phyloP scores from a whole-genome alignment of 2,888 invertebrate genomes.

The Esperia sulphurella region DNA sequence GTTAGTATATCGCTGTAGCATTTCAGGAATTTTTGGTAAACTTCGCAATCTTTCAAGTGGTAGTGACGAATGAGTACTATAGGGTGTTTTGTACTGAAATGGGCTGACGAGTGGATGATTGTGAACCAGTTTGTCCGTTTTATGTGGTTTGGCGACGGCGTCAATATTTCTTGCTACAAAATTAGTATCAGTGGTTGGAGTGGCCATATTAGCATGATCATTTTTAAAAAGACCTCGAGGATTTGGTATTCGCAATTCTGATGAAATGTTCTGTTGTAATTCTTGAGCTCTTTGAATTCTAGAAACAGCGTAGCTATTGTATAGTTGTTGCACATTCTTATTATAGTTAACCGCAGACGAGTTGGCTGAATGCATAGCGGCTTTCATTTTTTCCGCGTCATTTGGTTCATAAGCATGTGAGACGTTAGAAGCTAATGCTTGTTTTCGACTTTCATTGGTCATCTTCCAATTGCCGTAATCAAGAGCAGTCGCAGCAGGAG shows the following conservation, averaged over 20 bases:
- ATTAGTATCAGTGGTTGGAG: conserved; percentile 41
- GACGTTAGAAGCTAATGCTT: conserved; percentile 61
- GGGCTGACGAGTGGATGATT: conserved; percentile 58
- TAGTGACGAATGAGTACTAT: conserved; percentile 53
- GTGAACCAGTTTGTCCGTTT: conserved; percentile 57
- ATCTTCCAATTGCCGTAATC: conserved; percentile 71
- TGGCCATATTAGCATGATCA: conserved; percentile 43
- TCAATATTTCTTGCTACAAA: conserved; percentile 50
- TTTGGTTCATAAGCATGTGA: conserved; percentile 49
- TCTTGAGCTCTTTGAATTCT: conserved; percentile 55
- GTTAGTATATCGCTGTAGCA: conserved; percentile 78
- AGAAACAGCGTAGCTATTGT: conserved; percentile 49
- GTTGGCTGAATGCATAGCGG: conserved; percentile 37
- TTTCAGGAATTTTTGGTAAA: conserved; percentile 79
- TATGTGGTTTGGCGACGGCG: conserved; percentile 47
- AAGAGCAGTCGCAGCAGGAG: conserved; percentile 45
- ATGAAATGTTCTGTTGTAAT: conserved; percentile 50
- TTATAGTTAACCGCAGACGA: conserved; percentile 52
- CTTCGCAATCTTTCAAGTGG: conserved; percentile 76
- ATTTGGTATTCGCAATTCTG: conserved; percentile 67
- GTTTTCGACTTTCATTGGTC: conserved; percentile 53
- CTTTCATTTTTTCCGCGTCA: conserved; percentile 52
- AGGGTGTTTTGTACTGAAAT: conserved; percentile 63
- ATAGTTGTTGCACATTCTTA: conserved; percentile 60
- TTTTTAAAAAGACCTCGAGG: conserved; percentile 53